A percentile compares a stretch with the other conserved stretches of the same genome.
phyloP scores from a whole-genome alignment of 2,797 vertebrate genomes.

The Bradypus variegatus region DNA sequence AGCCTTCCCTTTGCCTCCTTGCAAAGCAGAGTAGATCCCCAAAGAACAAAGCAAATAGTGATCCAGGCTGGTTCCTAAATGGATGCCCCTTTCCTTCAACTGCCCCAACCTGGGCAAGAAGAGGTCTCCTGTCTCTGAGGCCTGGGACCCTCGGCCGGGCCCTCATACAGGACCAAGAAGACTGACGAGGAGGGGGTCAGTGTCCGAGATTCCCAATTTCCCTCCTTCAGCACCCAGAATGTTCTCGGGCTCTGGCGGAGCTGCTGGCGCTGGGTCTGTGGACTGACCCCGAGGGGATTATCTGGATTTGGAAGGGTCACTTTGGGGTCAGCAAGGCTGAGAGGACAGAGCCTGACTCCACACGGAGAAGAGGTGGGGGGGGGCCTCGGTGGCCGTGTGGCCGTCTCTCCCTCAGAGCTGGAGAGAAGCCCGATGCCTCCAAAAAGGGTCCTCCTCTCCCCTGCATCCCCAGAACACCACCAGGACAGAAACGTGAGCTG shows the following conservation, averaged over 20 bases:
- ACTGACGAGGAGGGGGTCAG: neutral
- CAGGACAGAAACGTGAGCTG: neutral
- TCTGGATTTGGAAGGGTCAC: constrained; percentile 46
- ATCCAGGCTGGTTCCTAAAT: neutral
- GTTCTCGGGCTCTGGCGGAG: neutral
- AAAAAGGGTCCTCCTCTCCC: neutral
- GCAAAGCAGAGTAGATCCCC: neutral
- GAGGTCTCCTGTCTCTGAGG: neutral
- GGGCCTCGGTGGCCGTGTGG: neutral
- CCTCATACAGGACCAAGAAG: neutral
- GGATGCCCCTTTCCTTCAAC: constrained; percentile 2
- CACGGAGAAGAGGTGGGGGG: neutral
- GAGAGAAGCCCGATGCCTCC: neutral
- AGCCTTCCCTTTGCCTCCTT: neutral
- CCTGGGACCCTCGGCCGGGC: neutral
- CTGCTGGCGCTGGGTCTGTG: neutral
- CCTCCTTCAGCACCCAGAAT: neutral
- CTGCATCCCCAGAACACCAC: neutral
- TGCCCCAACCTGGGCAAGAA: neutral
- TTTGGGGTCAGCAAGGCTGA: constrained; percentile 31
- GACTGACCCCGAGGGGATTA: constrained; percentile 31
- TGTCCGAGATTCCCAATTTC: neutral
- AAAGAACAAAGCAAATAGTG: constrained; percentile 35
- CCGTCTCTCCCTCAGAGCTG: neutral
- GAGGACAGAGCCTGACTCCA: constrained; percentile 10